Evolutionary conservation across 2,113 vertebrate genomes (phyloP), one percentile per base, ranked within the genome.

Genomic region (Alosa alosa): DNA sequence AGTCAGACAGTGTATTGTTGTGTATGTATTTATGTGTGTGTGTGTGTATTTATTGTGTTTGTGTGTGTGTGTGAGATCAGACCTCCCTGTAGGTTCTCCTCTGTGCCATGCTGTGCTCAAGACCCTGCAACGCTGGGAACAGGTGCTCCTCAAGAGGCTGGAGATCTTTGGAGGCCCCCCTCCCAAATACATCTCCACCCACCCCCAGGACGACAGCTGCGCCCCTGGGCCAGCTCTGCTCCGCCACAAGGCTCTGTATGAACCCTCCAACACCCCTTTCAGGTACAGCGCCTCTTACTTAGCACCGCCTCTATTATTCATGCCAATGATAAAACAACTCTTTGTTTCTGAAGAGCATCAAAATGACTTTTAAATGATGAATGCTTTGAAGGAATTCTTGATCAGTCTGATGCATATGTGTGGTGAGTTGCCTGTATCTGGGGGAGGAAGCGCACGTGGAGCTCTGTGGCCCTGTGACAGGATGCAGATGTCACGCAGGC

Each of bases 201-300:
- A 95, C 85, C 92, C 94, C 64, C 94, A 95, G 84, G 97, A 98
- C 84, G 97, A 97, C 86, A 91, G 89, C 1, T 83, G 94, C 9
- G 91, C 97, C 84, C 94, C 96, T 75, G 98, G 98, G 25, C 98
- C 97, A 8, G 98, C 98, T 5, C 93, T 99, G 87, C 97, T 99
- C 88, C 95, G 98, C 81, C 98, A 99, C 92, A 99, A 99, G 93
- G 96, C 96, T 87, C 95, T 99, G 84, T 94, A 98, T 1, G 98
- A 99, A 88, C 97, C 97, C 49, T 93, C 96, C 88, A 99, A 99
- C 94, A 98, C 97, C 47, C 98, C 98, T 3, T 99, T 99, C 93
- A 97, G 94, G 98, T 97, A 78, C 91, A 6, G 9, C 20, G 18
- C 55, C 55, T 60, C 20, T 20, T 22, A 60, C 55, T 22, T 22